Conservation (phyloP, 2,113 vertebrate genomes). For the Chaetorhynchus papuensis region DNA sequence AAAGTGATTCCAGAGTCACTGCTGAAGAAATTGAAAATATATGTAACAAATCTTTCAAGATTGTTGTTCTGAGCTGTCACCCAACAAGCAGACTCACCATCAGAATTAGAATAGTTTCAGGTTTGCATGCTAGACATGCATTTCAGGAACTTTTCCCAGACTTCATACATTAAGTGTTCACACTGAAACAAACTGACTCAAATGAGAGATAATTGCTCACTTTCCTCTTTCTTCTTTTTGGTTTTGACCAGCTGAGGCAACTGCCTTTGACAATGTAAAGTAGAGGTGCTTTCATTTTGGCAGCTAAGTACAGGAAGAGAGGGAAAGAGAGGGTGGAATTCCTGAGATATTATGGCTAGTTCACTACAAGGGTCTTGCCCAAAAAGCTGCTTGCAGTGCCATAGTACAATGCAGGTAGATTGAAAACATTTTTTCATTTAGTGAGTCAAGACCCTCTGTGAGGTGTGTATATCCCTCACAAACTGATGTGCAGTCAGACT, state of each 20-base stretch:
- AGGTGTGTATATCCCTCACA: not conserved
- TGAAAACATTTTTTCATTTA: not conserved
- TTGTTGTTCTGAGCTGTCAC: not conserved
- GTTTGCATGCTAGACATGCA: not conserved
- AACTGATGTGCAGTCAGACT: accelerated
- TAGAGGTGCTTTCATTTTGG: not conserved
- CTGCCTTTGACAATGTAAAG: not conserved
- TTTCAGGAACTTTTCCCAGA: not conserved
- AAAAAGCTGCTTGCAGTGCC: not conserved
- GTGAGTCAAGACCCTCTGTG: not conserved
- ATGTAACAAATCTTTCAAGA: not conserved
- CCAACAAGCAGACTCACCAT: not conserved
- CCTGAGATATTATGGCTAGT: not conserved
- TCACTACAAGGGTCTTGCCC: not conserved
- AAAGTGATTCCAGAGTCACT: not conserved
- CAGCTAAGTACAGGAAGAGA: not conserved
- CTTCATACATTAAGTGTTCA: not conserved
- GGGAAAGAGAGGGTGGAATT: not conserved
- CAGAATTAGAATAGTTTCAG: not conserved
- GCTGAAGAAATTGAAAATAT: not conserved
- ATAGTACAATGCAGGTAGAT: not conserved
- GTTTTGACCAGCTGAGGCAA: not conserved
- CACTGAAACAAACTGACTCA: not conserved
- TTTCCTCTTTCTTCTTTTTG: not conserved
- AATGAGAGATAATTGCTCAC: not conserved